Evolutionary conservation across 2,888 invertebrate species (phyloP), one percentile per base, ranked within the genome.

Genomic region (Pogonocherus hispidulus): DNA sequence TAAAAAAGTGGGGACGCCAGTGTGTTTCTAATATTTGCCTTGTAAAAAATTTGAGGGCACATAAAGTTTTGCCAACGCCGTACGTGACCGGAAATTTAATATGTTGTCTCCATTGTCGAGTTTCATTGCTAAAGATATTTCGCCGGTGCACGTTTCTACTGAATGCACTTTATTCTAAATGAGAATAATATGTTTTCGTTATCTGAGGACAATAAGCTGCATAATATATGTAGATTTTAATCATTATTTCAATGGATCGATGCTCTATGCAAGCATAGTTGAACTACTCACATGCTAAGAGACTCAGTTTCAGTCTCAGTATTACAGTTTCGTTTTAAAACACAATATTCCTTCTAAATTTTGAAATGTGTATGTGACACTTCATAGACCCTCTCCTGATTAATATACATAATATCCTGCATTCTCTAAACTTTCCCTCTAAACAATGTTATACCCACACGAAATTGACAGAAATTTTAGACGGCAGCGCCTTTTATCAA

Each of bases 21-120:
- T 59, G 47, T 14, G 18, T 27, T 46, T 46, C 47, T 47, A 59
- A 59, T 59, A 59, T 59, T 59, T 59, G 63, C 41, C 22, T 32
- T 41, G 37, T 37, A 63, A 63, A 52, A 63, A 63, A 52, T 63
- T 52, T 63, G 63, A 2, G 63, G 27, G 52, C 41, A 41, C 63
- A 41, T 32, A 63, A 44, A 54, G 52, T 52, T 51, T 37, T 6
- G 37, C 32, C 63, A 63, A 63, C 52, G 51, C 35, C 23, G 16
- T 27, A 63, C 63, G 63, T 63, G 63, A 37, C 32, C 52, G 14
- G 63, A 52, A 63, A 51, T 63, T 51, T 41, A 52, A 63, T 52
- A 37, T 18, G 18, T 59, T 22, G 18, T 27, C 35, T 32, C 59
- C 59, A 59, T 59, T 59, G 59, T 59, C 59, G 59, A 47, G 59